A percentile compares a stretch with the other conserved stretches of the same genome.
Conservation (phyloP, 2,113 vertebrate species). For the Stercorarius parasiticus region DNA sequence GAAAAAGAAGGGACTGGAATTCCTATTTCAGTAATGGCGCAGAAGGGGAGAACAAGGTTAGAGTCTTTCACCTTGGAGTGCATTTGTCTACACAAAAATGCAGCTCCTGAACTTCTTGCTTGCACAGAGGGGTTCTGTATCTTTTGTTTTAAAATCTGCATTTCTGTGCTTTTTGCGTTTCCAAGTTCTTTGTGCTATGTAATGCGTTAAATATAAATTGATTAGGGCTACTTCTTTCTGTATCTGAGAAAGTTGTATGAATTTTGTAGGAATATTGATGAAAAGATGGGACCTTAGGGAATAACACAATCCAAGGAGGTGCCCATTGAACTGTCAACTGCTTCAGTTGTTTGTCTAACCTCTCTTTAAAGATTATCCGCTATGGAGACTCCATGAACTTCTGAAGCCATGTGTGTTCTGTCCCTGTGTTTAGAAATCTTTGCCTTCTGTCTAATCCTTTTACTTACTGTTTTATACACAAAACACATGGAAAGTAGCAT, state of each 20-base stretch:
- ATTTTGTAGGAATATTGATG: neutral
- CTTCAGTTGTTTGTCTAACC: neutral
- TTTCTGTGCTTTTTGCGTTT: neutral
- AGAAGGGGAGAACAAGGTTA: neutral
- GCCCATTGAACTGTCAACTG: neutral
- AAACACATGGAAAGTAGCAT: neutral
- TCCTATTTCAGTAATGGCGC: neutral
- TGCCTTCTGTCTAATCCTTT: neutral
- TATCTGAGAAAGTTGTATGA: neutral
- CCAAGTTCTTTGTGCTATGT: neutral
- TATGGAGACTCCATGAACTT: neutral
- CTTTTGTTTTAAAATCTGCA: neutral
- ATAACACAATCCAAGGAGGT: neutral
- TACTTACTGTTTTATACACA: neutral
- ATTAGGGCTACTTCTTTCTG: neutral
- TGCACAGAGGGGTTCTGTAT: neutral
- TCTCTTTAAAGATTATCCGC: rapidly evolving
- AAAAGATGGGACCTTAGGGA: neutral
- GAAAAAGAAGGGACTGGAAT: neutral
- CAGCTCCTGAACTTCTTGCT: neutral
- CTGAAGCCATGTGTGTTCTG: neutral
- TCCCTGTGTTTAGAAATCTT: constrained; percentile 14
- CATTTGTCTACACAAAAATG: neutral
- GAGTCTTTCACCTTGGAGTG: rapidly evolving
- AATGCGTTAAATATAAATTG: neutral